Base-by-base conservation (phyloP, 2,888 invertebrate genomes). In the Leucoma salicis region DNA sequence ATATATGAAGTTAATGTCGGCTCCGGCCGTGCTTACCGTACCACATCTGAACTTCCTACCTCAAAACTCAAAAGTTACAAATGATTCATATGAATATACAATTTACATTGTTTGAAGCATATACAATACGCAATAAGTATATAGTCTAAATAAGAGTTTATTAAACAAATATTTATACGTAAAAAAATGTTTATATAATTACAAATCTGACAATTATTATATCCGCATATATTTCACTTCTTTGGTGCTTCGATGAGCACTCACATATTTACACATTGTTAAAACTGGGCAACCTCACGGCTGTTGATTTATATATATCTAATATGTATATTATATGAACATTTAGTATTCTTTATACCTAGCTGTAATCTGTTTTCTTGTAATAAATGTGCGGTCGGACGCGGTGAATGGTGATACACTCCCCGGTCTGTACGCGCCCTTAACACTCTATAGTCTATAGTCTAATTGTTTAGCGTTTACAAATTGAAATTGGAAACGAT, bases 91-190 rank as follows among this genome's bases (percentile, higher is more conserved):
- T 72, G 70, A 72, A 68, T 82, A 85, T 84, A 84, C 71, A 70
- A 70, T 74, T 64, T 70, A 71, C 63, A 61, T 59, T 59, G 63
- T 79, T 84, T 77, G 75, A 78, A 70, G 74, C 83, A 76, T 81
- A 82, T 81, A 78, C 82, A 68, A 56, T 78, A 79, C 67, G 79
- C 84, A 81, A 78, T 86, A 82, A 81, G 78, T 74, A 69, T 65
- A 67, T 78, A 86, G 80, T 77, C 71, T 78, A 77, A 78, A 78
- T 85, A 80, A 86, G 85, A 87, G 81, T 86, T 85, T 85, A 85
- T 82, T 79, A 81, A 78, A 83, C 73, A 83, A 83, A 81, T 86
- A 86, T 29, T 11, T 87, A 87, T 86, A 87, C 82, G 74, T 80
- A 80, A 81, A 29, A 29, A 29, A 77, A 61, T 71, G 70, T 80